Conservation (phyloP, 1,140 invertebrate species). For the Tetramorium alpestre region DNA sequence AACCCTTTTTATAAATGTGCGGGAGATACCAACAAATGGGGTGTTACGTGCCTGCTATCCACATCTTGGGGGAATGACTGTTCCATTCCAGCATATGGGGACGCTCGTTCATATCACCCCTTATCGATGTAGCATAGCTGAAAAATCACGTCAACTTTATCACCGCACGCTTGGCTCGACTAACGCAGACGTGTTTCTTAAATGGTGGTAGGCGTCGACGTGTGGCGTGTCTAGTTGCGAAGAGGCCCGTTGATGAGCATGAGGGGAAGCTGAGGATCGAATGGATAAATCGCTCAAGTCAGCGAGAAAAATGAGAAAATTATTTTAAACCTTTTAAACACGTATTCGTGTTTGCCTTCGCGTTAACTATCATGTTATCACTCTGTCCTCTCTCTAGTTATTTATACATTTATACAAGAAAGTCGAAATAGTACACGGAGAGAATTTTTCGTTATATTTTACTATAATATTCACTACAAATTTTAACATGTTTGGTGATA, state of each 20-base stretch:
- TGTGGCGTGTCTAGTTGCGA: conserved; percentile 38
- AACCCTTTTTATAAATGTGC: conserved; percentile 74
- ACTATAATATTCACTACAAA: too few relatives aligned
- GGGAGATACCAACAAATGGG: conserved; percentile 70
- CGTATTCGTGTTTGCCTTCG: conserved; percentile 22
- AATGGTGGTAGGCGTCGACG: conserved; percentile 65
- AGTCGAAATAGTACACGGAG: not conserved
- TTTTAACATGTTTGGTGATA: too few relatives aligned
- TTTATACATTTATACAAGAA: conserved; percentile 17
- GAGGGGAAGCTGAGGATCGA: conserved; percentile 33
- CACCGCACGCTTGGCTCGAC: conserved; percentile 47
- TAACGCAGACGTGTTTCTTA: conserved; percentile 60
- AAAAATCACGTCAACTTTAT: conserved; percentile 76
- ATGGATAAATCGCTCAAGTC: conserved; percentile 72
- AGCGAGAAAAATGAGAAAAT: conserved; percentile 71
- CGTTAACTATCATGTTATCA: conserved; percentile 31
- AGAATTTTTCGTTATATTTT: too few relatives aligned
- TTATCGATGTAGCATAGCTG: conserved; percentile 69
- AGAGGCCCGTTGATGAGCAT: conserved; percentile 27
- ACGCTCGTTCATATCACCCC: conserved; percentile 65
- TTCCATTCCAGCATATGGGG: conserved; percentile 56
- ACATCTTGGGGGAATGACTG: conserved; percentile 45
- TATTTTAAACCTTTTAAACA: conserved; percentile 62
- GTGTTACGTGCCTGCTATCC: conserved; percentile 66
- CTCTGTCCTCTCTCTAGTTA: conserved; percentile 7